Evolutionary conservation across 2,797 vertebrate genomes (phyloP), one percentile per base, ranked within the genome.

Genomic region (Tympanoctomys barrerae): DNA sequence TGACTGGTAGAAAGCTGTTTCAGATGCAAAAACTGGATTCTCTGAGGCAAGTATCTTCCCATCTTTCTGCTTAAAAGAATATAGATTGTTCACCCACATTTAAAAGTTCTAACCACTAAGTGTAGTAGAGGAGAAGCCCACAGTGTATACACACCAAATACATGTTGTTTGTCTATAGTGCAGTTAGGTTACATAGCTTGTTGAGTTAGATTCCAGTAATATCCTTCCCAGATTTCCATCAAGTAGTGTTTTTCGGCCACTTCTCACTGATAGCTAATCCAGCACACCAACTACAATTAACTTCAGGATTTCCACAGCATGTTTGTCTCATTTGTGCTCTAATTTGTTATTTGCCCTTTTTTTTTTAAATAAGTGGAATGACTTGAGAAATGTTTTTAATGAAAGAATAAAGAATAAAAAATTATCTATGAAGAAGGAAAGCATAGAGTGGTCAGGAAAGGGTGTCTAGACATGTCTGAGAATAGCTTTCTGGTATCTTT

Each of bases 341-440:
- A 49, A 42, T 13, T 46, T 80, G 39, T 4, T 73, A 19, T 33
- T 80, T 84, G 26, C 2, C 12, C 42, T 92, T 87, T 73, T 39
- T 92, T 87, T 73, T 39, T 61, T 22, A n/a, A 13, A 52, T 90
- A 79, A 57, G 71, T 9, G 49, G 28, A 89, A 81, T 85, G 9
- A 80, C 68, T 96, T 77, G 6, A 71, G 16, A 90, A 91, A 42
- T 36, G 12, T 36, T 77, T 75, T 84, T 49, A 92, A n/a, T 62
- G 39, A 28, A 68, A 89, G 21, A 28, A n/a, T 59, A 92, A 71
- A 66, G 19, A 9, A 77, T 64, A 52, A 36, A 42, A 46, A 54
- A 46, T 28, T 80, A 21, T 52, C n/a, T 24, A 21, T 39, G 24
- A 59, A 83, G 39, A 54, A 7, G 21, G 16, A 71, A 21, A 28